A percentile compares a stretch with the other conserved stretches of the same genome.
These are phyloP conservation scores for Catostomus latipinnis DNA, from an alignment of 2,797 vertebrate genomes.

Conservation along the genomic window DNA sequence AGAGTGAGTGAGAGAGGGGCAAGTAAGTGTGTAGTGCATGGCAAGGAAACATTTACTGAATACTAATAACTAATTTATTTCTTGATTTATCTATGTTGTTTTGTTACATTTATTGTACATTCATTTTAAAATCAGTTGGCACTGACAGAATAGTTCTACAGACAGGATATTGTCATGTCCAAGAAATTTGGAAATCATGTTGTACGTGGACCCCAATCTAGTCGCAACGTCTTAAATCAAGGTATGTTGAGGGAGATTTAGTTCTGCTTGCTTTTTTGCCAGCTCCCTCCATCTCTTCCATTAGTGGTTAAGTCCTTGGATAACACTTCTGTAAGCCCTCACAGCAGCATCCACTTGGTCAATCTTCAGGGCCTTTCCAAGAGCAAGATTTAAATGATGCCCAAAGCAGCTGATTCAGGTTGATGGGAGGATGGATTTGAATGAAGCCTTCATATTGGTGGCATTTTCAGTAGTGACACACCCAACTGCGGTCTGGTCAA, in stretches of 20 bases:
- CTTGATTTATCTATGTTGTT: too few species aligned
- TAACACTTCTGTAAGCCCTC: not conserved
- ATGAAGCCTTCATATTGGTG: slow-evolving; percentile 10
- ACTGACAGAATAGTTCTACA: not conserved
- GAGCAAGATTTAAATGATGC: not conserved
- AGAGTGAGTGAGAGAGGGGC: too few species aligned
- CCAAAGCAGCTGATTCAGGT: not conserved
- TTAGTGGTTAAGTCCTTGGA: not conserved
- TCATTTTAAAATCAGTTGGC: too few species aligned
- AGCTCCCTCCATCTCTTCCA: not conserved
- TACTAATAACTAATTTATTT: too few species aligned
- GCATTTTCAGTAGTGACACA: slow-evolving; percentile 17
- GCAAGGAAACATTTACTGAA: too few species aligned
- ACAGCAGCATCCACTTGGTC: not conserved
- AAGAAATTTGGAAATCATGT: not conserved
- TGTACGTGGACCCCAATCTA: not conserved
- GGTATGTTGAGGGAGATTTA: not conserved
- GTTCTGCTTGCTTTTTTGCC: not conserved
- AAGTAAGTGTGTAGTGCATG: too few species aligned
- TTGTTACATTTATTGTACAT: too few species aligned
- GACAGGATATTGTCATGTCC: not conserved
- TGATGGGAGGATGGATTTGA: not conserved
- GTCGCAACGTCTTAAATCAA: not conserved
- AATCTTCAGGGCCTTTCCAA: slow-evolving; percentile 8
- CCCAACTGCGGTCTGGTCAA: not conserved